phyloP scores from a whole-genome alignment of 2,113 vertebrate species.

The Laterallus jamaicensis region DNA sequence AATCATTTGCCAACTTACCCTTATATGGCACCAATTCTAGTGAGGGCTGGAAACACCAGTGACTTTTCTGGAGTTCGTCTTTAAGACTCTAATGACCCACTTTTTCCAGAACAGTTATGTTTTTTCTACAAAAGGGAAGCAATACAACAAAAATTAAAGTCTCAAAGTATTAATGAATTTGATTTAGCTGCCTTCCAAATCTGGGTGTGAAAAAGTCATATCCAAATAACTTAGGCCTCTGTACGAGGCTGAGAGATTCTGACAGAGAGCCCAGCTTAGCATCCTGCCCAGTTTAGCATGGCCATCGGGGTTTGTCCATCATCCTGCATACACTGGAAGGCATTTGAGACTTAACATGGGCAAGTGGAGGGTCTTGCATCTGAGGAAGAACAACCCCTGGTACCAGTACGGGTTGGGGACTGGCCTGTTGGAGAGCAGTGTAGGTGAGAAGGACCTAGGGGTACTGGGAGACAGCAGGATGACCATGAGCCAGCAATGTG shows the following conservation, averaged over 20 bases:
- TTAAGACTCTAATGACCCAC: not conserved
- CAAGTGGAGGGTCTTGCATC: no score
- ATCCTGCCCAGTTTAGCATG: not conserved
- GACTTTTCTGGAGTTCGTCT: not conserved
- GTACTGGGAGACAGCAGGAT: no score
- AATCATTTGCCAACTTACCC: slow-evolving; percentile 5
- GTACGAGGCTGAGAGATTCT: not conserved
- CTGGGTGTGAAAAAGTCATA: not conserved
- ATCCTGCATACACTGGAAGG: not conserved
- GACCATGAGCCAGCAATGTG: no score
- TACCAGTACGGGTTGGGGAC: no score
- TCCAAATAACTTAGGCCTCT: not conserved
- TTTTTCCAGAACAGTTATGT: not conserved
- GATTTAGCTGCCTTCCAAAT: not conserved
- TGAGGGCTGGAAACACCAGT: not conserved
- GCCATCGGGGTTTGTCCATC: not conserved
- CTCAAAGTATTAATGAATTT: not conserved
- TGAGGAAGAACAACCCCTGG: no score
- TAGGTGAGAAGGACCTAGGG: no score
- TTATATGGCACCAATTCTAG: not conserved
- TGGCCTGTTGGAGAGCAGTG: no score
- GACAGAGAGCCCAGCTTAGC: not conserved
- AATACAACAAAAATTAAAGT: not conserved
- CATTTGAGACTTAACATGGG: not conserved
- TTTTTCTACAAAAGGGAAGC: not conserved